Base-by-base conservation (phyloP, 2,113 vertebrate species). In the Cyanoliseus patagonus region DNA sequence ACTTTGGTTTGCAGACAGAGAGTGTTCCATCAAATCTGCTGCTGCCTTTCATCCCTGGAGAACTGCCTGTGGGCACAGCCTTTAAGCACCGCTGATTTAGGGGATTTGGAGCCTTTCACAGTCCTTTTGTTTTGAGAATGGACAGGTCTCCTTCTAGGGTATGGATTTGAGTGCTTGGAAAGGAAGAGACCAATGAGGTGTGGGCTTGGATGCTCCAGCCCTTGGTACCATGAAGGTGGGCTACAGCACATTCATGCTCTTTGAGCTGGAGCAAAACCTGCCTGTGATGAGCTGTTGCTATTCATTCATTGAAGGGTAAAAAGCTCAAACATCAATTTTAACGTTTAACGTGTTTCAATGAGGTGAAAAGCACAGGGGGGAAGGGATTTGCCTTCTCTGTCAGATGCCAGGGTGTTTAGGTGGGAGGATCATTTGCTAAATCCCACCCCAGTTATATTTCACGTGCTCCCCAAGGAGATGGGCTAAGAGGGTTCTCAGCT, bases 111-210 rank as follows among this genome's bases (percentile, higher is more conserved):
- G 52, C 66, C 20, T 93, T 80, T 80, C 62, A 6, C 6, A 67
- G 25, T 17, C 44, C 78, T 88, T 92, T 88, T 52, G 47, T 76
- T 67, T 69, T 1, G 39, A 23, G 70, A 51, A 27, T 5, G 66
- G n/a, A 30, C 1, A 1, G 47, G 10, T 84, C 9, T 44, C 4
- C 28, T 14, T 0, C 15, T 24, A 49, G 37, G 46, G 41, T 0
- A 9, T 61, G 13, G 39, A 4, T 61, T 30, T 0, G 9, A 55
- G 61, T 24, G 64, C 46, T 77, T 17, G 13, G 76, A 41, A 42
- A 35, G 49, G 64, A 31, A 27, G 61, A 41, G 42, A 9, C 2
- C 0, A 3, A 19, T 13, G 41, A 33, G n/a, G 8, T 17, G 24
- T 13, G 47, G 39, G 37, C 6, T 63, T 25, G 20, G 52, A 1